Evolutionary conservation across 2,888 invertebrate genomes (phyloP), one percentile per base, ranked within the genome.

Genomic region (Steinernema carpocapsae): DNA sequence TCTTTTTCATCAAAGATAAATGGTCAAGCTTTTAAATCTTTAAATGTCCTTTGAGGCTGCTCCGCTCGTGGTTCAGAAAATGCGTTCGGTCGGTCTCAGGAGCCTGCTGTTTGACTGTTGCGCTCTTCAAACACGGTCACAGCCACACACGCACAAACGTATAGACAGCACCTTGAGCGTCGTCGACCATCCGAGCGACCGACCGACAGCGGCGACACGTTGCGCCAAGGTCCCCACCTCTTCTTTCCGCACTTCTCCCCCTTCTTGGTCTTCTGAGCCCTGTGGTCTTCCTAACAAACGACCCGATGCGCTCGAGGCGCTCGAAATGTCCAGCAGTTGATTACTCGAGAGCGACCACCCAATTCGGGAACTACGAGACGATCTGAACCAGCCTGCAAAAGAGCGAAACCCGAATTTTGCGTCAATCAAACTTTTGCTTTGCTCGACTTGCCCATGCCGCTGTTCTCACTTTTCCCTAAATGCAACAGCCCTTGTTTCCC

Each of bases 191-290:
- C 51, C 10, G 43, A 10, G 4, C 48, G 17, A 19, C 14, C 64
- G 64, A 64, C 17, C 64, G 64, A 14, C n/a, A n/a, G n/a, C 64
- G 64, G 32, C 64, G 64, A 64, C 64, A 64, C 64, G 64, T 64
- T 64, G 64, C 64, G 64, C 32, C 64, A 64, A 64, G 64, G 64
- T 64, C 64, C 37, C 64, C 64, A 32, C 64, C 64, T 64, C 64
- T 64, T 64, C 64, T 64, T 48, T 2, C 17, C 17, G n/a, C 48
- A 48, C 48, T 64, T 64, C 37, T 37, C 37, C 37, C 10, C 24
- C 24, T 1, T 52, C 52, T 22, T 52, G 19, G 12, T 22, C 52
- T 24, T 22, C 52, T 64, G 32, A 29, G 64, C 29, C 19, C 26
- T 4, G 6, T 17, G 37, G 3, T 10, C 37, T 3, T 37, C 64